Base-by-base conservation (phyloP, 23 tunicate species). In the Clavelina lepadiformis region DNA sequence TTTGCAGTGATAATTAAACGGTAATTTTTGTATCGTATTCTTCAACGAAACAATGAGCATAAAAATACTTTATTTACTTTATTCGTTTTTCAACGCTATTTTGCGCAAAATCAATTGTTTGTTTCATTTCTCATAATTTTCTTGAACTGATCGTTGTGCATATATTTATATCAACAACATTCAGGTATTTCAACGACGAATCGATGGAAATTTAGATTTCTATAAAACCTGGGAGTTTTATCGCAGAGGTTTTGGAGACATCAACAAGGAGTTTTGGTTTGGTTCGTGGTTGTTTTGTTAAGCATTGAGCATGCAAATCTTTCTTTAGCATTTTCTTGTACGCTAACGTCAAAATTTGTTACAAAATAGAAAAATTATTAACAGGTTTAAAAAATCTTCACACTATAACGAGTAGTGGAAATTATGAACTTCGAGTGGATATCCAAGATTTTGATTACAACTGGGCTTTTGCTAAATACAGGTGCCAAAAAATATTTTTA, bases 381-480 rank as follows among this genome's bases (percentile, higher is more conserved):
- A n/a, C 5, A 63, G 68, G 68, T 3, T 35, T 63, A 23, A 35
- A 37, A 3, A 8, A 63, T 21, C 50, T 63, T 3, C n/a, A 63
- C 25, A 6, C 5, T 5, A 35, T 63, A 15, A 63, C 68, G 11
- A 37, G 38, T 28, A 5, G 8, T 8, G 68, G 5, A 3, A 30
- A 15, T 5, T 37, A 63, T 37, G 68, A 63, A 63, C 25, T 63
- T 3, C 49, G 68, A 11, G 25, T 63, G n/a, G 68, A 63, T 3
- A 21, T 63, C 5, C 51, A 63, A 63, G 68, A 63, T 28, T 63
- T 50, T 50, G 25, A 63, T 3, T 50, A 51, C 37, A 63, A 63
- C 25, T 20, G 28, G 25, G 38, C 29, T 8, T 63, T 34, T 27
- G 68, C 68, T 15, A 35, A 63, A 36, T 63, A 63, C 50, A 35